Percentiles rank a stretch among this genome's conserved stretches.
phyloP scores from a whole-genome alignment of 53 echinoderm and acorn worm species.

The Apostichopus leukothele region DNA sequence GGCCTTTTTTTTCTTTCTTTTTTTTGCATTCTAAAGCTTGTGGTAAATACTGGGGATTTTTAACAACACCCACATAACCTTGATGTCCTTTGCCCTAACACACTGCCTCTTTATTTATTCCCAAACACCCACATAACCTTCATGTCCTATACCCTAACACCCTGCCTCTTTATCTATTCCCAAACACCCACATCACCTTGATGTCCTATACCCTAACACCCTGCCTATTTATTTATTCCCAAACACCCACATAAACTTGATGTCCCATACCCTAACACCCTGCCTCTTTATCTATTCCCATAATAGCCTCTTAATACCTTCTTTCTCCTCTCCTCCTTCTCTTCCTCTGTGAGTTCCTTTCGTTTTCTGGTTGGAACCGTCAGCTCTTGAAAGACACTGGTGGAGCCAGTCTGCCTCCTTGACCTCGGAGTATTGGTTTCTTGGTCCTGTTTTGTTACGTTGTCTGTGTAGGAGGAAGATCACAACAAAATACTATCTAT shows the following conservation, averaged over 20 bases:
- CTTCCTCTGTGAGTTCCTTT: slow-evolving; percentile 77
- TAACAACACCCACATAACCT: no score
- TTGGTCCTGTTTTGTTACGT: not conserved
- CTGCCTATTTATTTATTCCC: not conserved
- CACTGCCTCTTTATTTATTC: no score
- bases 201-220: no score
- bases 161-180: no score
- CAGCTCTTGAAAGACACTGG: slow-evolving; percentile 36
- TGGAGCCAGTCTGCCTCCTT: slow-evolving; percentile 21
- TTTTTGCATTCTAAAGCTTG: no score
- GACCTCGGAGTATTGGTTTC: slow-evolving; percentile 17
- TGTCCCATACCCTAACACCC: not conserved
- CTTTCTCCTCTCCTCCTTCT: slow-evolving; percentile 81
- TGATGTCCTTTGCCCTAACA: no score
- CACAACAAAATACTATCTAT: no score
- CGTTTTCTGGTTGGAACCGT: slow-evolving; percentile 67
- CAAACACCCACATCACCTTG: no score
- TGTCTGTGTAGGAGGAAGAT: no score
- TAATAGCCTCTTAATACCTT: slow-evolving; percentile 55
- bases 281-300: not conserved
- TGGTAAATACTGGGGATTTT: no score
- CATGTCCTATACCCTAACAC: not conserved
- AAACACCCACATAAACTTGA: not conserved
- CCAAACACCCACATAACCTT: not conserved
- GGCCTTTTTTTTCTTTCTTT: no score